Conservation (phyloP, 2,113 vertebrate genomes). For the Hippocampus mohnikei region DNA sequence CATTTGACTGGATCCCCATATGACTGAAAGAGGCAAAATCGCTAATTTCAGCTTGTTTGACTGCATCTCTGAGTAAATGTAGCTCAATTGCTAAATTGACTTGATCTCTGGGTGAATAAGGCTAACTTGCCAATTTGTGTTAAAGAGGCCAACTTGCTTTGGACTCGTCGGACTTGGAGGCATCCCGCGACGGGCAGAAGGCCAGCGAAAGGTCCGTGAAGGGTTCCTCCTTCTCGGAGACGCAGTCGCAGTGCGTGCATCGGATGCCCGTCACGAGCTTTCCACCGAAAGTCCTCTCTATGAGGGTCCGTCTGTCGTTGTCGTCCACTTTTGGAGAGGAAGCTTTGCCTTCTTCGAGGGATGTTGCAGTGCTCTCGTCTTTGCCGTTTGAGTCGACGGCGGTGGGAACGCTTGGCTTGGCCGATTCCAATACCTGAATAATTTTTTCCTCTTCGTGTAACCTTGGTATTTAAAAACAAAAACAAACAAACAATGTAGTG, state of each 20-base stretch:
- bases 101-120: too few species aligned
- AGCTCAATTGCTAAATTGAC: too few species aligned
- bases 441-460: constrained; percentile 95
- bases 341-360: constrained; percentile 42
- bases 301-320: constrained; percentile 76
- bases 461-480: constrained; percentile 60
- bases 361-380: constrained; percentile 50
- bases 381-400: constrained; percentile 36
- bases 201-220: constrained; percentile 95
- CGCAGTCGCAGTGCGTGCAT: constrained; percentile 87
- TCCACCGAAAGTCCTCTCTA: constrained; percentile 92
- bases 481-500: constrained; percentile 19
- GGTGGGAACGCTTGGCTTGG: constrained; percentile 41
- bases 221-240: constrained; percentile 92
- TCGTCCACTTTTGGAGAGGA: constrained; percentile 20
- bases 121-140: not conserved
- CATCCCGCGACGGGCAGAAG: constrained; percentile 80
- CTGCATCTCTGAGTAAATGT: too few species aligned
- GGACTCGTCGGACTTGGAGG: constrained; percentile 40
- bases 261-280: constrained; percentile 86
- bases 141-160: constrained; percentile 1
- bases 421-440: constrained; percentile 70
- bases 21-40: too few species aligned
- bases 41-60: too few species aligned
- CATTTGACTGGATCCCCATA: too few species aligned